Evolutionary conservation across 23 tunicate species (phyloP).

Genomic region (Corella eumyota): DNA sequence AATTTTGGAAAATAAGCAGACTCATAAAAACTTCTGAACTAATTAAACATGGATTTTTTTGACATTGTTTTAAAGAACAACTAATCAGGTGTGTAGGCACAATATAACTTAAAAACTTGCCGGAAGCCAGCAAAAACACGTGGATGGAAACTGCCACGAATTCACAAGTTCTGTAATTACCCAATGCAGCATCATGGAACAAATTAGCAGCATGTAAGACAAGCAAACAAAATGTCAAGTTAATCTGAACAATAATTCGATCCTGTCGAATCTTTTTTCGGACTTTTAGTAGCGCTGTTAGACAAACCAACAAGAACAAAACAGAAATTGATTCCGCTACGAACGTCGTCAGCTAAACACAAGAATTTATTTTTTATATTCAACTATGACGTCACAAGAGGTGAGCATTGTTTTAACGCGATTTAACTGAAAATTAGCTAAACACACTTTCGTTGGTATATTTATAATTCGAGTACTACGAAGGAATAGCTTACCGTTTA

Average conservation of each 20-base stretch:
- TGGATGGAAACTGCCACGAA: conserved; percentile 34
- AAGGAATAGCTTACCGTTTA: too few species aligned
- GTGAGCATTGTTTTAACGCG: too few species aligned
- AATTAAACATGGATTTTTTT: too few species aligned
- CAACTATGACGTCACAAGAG: too few species aligned
- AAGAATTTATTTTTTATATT: too few species aligned
- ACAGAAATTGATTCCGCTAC: conserved; percentile 19
- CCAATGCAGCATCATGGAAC: conserved; percentile 43
- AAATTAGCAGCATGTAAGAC: conserved; percentile 30
- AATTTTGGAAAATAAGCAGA: too few species aligned
- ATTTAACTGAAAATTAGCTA: too few species aligned
- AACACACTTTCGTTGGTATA: too few species aligned
- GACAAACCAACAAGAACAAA: conserved; percentile 20
- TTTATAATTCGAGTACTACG: too few species aligned
- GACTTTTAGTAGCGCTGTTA: conserved; percentile 19
- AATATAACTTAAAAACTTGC: too few species aligned
- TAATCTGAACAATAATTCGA: conserved; percentile 52
- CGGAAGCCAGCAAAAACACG: conserved; percentile 42
- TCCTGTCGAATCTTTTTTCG: conserved; percentile 35
- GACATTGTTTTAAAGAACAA: background rate
- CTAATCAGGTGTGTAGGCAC: background rate
- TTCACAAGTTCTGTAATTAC: conserved; percentile 27
- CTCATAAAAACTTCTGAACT: too few species aligned
- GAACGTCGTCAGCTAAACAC: conserved; percentile 28
- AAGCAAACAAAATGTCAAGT: conserved; percentile 33